Percentiles rank a stretch among this genome's conserved stretches.
These are phyloP conservation scores for Hylomyscus alleni DNA, from an alignment of 2,797 vertebrate species.

Conservation along the genomic window DNA sequence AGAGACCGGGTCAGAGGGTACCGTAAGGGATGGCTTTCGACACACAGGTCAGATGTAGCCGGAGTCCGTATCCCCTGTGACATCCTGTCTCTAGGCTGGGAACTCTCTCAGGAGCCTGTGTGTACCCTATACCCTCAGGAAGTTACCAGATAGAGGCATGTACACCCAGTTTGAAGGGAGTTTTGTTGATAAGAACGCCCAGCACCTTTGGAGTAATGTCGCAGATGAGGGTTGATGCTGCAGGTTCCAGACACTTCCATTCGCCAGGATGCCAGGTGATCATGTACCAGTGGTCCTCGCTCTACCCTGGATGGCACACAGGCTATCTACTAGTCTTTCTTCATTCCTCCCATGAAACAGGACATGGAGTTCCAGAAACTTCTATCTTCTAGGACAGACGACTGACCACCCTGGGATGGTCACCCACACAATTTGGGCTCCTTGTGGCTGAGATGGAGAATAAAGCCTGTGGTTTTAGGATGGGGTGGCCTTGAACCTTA, in stretches of 20 bases:
- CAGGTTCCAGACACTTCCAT: background rate
- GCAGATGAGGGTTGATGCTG: background rate
- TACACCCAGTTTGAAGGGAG: accelerated
- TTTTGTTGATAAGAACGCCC: accelerated
- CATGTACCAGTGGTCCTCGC: background rate
- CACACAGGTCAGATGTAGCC: background rate
- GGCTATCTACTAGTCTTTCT: background rate
- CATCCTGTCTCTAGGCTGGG: background rate
- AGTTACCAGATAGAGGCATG: background rate
- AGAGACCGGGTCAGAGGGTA: background rate
- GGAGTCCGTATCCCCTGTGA: background rate
- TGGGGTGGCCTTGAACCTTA: background rate
- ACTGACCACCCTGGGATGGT: accelerated
- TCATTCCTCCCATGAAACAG: accelerated
- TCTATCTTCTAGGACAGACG: background rate
- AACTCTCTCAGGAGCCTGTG: accelerated
- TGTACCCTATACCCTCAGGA: accelerated
- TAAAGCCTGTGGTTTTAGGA: background rate
- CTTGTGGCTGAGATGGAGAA: background rate
- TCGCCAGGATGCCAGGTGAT: background rate
- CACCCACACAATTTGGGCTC: background rate
- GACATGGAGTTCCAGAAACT: background rate
- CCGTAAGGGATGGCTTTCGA: background rate
- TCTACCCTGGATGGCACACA: background rate
- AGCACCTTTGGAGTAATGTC: accelerated